A percentile compares a stretch with the other conserved stretches of the same genome.
These are phyloP conservation scores for Malurus cyaneus DNA, from an alignment of 2,113 vertebrate species.

Conservation along the genomic window DNA sequence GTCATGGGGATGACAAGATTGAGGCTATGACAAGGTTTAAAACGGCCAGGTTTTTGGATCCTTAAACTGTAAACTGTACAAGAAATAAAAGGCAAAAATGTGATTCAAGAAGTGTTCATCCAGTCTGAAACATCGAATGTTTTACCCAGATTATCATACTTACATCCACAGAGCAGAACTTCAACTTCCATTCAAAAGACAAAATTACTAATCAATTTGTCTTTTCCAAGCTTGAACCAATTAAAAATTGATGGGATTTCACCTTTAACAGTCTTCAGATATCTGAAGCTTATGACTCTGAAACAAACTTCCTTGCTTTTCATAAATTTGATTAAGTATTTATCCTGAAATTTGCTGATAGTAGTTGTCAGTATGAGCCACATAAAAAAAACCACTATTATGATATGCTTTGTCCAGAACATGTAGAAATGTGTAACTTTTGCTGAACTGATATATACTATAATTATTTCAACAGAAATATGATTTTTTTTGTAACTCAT, in stretches of 20 bases:
- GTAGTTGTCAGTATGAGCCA: neutral
- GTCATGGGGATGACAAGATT: neutral
- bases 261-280: neutral
- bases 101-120: neutral
- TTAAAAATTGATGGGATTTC: neutral
- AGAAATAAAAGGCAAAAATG: neutral
- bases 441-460: neutral
- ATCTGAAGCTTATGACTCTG: neutral
- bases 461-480: neutral
- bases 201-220: neutral
- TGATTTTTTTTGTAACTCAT: neutral
- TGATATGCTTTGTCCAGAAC: neutral
- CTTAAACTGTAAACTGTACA: neutral
- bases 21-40: neutral
- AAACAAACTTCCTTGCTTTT: neutral
- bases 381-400: neutral
- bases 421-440: neutral
- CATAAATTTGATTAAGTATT: neutral
- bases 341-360: neutral
- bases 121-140: fast-evolving
- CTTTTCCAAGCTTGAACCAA: neutral
- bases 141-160: neutral
- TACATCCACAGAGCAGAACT: fast-evolving
- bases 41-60: neutral
- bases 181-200: neutral